These are phyloP conservation scores for Lepidocyrtoides sp. DNA, from an alignment of 2,888 invertebrate species.

Conservation along the genomic window DNA sequence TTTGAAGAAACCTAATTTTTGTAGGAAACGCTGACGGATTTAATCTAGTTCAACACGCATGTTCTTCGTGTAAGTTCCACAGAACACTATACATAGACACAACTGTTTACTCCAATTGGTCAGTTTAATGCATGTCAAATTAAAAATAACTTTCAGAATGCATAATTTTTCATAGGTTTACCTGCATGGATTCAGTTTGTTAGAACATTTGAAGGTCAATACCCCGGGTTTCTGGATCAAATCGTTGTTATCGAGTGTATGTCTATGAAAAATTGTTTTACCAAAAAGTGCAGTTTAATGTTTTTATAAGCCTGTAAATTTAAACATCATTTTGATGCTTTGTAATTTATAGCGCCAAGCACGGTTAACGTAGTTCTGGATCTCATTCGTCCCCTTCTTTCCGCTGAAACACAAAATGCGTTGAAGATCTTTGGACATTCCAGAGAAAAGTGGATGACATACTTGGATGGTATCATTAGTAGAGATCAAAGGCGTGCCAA, in stretches of 20 bases:
- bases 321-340: background rate
- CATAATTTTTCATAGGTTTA: conserved; percentile 65
- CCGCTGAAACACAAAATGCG: conserved; percentile 43
- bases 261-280: background rate
- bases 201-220: conserved; percentile 63
- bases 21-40: conserved; percentile 70
- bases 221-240: conserved; percentile 64
- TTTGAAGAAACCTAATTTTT: too few relatives aligned
- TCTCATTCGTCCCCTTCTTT: conserved; percentile 57
- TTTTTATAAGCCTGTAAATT: background rate
- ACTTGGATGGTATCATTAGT: conserved; percentile 53
- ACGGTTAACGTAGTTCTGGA: conserved; percentile 62
- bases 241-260: conserved; percentile 45
- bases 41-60: conserved; percentile 67
- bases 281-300: background rate
- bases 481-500: conserved; percentile 33
- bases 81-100: too few relatives aligned
- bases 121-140: too few relatives aligned
- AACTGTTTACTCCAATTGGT: too few relatives aligned
- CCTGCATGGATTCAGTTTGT: conserved; percentile 67
- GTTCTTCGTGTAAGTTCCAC: conserved; percentile 52
- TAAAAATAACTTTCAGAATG: too few relatives aligned
- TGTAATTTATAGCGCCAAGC: conserved; percentile 44
- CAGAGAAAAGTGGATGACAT: conserved; percentile 62
- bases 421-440: conserved; percentile 51